These are phyloP conservation scores for Chrysopilus asiliformis DNA, from an alignment of 2,888 invertebrate species.

Conservation along the genomic window DNA sequence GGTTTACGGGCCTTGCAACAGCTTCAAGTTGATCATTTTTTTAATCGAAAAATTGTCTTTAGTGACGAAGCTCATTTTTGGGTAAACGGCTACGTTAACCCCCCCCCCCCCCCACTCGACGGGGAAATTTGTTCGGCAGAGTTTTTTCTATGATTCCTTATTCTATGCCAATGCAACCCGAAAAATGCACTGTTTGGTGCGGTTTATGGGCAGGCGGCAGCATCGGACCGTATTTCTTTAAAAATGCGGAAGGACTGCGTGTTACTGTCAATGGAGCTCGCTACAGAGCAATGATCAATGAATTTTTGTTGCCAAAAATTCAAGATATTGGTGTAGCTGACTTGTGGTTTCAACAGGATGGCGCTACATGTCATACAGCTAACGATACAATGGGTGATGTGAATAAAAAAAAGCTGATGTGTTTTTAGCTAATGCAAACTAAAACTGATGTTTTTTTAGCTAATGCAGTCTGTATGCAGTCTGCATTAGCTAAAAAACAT, in stretches of 20 bases:
- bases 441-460: too few species aligned
- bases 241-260: not conserved
- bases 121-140: not conserved
- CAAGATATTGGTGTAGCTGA: not conserved
- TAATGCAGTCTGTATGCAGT: too few species aligned
- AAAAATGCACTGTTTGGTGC: not conserved
- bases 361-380: not conserved
- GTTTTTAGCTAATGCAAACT: too few species aligned
- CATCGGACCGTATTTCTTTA: not conserved
- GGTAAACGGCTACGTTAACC: not conserved
- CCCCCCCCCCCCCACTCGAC: not conserved
- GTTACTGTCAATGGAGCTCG: not conserved
- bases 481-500: too few species aligned
- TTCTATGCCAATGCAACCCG: not conserved
- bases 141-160: not conserved
- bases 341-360: not conserved
- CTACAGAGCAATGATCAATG: too few species aligned
- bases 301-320: too few species aligned
- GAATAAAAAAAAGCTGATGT: too few species aligned
- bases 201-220: not conserved
- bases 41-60: not conserved
- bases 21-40: too few species aligned
- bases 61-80: not conserved
- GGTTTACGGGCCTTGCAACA: too few species aligned
- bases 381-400: not conserved